These are phyloP conservation scores for Prochilodus magdalenae DNA, from an alignment of 2,113 vertebrate genomes.

Conservation along the genomic window DNA sequence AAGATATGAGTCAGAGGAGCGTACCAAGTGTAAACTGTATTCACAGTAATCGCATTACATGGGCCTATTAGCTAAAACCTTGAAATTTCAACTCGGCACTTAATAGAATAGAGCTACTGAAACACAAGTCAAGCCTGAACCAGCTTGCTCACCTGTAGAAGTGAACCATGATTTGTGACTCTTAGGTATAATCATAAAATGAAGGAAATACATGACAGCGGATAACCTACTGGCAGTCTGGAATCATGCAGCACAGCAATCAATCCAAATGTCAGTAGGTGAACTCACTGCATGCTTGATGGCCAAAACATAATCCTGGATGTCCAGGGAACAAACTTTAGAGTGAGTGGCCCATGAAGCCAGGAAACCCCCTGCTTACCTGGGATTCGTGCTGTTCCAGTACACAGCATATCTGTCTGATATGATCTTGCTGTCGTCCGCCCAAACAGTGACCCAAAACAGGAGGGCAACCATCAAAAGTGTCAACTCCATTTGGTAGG, in stretches of 20 bases:
- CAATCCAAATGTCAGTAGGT: too few relatives aligned
- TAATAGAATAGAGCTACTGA: too few relatives aligned
- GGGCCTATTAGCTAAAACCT: too few relatives aligned
- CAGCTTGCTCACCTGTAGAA: too few relatives aligned
- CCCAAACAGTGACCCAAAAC: conserved; percentile 81
- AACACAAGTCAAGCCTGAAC: too few relatives aligned
- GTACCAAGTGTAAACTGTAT: not conserved
- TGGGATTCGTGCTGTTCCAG: conserved; percentile 94
- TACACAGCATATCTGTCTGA: conserved; percentile 90
- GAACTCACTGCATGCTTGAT: too few relatives aligned
- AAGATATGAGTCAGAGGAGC: not conserved
- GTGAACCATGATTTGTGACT: too few relatives aligned
- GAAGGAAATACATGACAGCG: not conserved
- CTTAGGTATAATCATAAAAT: too few relatives aligned
- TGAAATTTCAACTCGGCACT: too few relatives aligned
- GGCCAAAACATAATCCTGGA: not conserved
- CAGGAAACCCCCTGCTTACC: conserved; percentile 73
- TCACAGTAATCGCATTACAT: not conserved
- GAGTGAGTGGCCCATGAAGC: too few relatives aligned
- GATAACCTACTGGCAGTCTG: not conserved
- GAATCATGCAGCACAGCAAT: not conserved
- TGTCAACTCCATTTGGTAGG: conserved; percentile 78
- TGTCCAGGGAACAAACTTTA: not conserved
- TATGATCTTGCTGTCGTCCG: conserved; percentile 85
- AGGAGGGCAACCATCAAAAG: conserved; percentile 79